Conservation (phyloP, 37 sponge, comb jelly and placozoan species). For the Sycon ciliatum region DNA sequence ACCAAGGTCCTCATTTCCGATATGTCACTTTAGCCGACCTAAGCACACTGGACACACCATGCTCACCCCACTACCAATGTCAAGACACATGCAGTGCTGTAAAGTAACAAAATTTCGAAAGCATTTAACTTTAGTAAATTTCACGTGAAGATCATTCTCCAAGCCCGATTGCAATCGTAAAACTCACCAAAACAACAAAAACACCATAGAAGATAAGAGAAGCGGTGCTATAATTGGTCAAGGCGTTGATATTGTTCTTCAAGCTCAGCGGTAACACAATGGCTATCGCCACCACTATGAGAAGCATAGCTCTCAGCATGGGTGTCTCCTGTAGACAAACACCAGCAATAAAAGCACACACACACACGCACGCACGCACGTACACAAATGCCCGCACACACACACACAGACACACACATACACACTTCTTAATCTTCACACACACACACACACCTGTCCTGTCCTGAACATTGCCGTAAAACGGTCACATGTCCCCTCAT, state of each 20-base stretch:
- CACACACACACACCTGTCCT: conserved; percentile 10
- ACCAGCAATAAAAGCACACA: not conserved
- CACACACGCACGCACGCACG: not conserved
- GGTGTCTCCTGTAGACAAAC: no score
- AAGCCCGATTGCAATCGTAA: no score
- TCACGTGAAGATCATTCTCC: no score
- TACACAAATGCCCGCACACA: not conserved
- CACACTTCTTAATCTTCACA: conserved; percentile 1
- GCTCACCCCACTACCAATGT: no score
- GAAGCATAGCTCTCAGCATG: conserved; percentile 31
- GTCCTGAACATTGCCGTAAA: no score
- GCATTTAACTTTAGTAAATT: no score
- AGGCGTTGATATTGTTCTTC: conserved; percentile 28
- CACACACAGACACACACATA: not conserved
- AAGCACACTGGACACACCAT: not conserved
- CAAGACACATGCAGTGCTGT: no score
- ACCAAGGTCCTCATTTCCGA: no score
- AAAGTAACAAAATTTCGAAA: no score
- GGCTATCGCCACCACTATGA: conserved; percentile 25
- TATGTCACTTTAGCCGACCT: not conserved
- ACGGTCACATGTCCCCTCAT: no score
- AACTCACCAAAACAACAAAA: conserved; percentile 31
- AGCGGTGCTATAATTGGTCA: conserved; percentile 34
- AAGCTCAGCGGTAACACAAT: conserved; percentile 62
- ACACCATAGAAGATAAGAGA: conserved; percentile 52